Percentiles rank a stretch among this genome's conserved stretches.
Evolutionary conservation across 2,113 vertebrate genomes (phyloP).

Genomic region (Sylvilagus bachmani): DNA sequence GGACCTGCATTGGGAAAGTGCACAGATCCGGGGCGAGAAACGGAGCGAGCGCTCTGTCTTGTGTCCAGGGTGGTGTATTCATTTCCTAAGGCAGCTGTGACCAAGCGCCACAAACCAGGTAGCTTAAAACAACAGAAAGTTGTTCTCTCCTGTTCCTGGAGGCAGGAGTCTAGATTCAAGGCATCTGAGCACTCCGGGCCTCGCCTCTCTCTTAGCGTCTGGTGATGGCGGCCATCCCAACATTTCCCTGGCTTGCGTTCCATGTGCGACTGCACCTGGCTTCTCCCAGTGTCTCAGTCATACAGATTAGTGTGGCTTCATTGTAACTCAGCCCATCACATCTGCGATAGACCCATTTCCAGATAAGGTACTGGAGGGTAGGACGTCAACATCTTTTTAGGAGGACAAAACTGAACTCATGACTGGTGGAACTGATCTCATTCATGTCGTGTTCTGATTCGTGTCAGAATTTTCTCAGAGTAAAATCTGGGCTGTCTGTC

Average conservation of each 20-base stretch:
- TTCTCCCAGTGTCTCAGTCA: neutral
- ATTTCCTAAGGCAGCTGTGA: neutral
- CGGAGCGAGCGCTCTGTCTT: neutral
- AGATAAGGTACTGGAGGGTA: neutral
- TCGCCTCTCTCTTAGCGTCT: neutral
- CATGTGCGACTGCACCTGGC: neutral
- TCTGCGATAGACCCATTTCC: neutral
- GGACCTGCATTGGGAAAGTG: neutral
- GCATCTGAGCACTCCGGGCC: neutral
- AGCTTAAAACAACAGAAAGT: neutral
- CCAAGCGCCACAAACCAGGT: neutral
- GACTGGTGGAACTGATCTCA: neutral
- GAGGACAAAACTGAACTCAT: neutral
- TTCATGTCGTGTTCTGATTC: neutral
- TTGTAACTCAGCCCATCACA: neutral
- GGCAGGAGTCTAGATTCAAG: neutral
- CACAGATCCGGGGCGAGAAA: neutral
- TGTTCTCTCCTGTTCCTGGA: neutral
- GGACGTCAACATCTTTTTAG: neutral
- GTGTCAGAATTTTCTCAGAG: neutral
- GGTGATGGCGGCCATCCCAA: neutral
- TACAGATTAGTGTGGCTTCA: too few relatives aligned
- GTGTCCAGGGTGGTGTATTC: neutral
- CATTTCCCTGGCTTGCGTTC: neutral
- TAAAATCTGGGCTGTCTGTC: neutral